Evolutionary conservation across 2,888 invertebrate genomes (phyloP).

Genomic region (Amblyteles armatorius): DNA sequence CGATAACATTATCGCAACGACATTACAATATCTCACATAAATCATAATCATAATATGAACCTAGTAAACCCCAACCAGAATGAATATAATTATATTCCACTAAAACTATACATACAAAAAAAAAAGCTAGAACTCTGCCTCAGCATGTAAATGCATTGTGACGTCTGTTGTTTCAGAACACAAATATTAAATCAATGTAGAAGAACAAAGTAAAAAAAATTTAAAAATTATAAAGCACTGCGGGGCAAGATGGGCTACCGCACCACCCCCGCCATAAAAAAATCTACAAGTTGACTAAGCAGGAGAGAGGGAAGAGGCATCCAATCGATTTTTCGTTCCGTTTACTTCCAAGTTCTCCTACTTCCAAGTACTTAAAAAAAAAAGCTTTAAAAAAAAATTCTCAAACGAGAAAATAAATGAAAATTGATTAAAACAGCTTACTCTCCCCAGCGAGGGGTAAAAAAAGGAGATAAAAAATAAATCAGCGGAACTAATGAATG

Average conservation of each 20-base stretch:
- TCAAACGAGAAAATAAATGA: constrained; percentile 29
- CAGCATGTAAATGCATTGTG: constrained; percentile 79
- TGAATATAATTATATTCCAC: constrained; percentile 25
- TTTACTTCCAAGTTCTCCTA: neutral
- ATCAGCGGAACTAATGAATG: constrained; percentile 15
- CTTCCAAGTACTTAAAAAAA: neutral
- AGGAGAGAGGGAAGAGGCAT: neutral
- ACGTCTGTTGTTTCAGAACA: constrained; percentile 68
- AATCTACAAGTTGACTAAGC: neutral
- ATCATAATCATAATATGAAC: constrained; percentile 13
- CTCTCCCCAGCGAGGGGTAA: neutral
- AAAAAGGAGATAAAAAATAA: constrained; percentile 11
- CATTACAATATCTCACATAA: constrained; percentile 32
- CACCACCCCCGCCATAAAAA: neutral
- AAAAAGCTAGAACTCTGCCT: constrained; percentile 65
- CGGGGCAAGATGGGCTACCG: no score
- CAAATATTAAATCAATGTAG: no score
- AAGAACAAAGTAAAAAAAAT: neutral
- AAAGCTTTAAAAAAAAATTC: constrained; percentile 8
- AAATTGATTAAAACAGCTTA: neutral
- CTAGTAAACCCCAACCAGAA: constrained; percentile 28
- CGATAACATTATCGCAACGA: constrained; percentile 45
- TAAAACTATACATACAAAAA: constrained; percentile 5
- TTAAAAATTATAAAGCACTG: neutral
- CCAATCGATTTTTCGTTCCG: neutral